Evolutionary conservation across 2,888 invertebrate species (phyloP), one percentile per base, ranked within the genome.

Genomic region (Tetramorium bicarinatum): DNA sequence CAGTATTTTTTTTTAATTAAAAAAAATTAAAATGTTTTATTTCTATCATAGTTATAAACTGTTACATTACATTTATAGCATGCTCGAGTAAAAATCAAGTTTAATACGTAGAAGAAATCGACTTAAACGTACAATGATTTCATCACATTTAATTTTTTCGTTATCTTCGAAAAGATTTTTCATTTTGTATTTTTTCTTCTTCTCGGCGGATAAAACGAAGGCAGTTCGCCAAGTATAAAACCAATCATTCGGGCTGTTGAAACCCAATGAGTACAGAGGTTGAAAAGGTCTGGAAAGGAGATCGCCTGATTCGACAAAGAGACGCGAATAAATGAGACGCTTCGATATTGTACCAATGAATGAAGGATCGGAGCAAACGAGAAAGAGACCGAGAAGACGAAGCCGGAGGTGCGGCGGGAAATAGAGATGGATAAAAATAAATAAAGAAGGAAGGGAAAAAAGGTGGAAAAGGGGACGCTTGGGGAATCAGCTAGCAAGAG

Each of bases 261-360:
- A 85, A 86, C 38, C 79, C 64, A 74, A 83, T 59, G 64, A 61
- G 75, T 77, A 75, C 34, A 64, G 77, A 64, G 25, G 66, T 64
- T 76, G 77, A 74, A 72, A 72, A 29, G 25, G 52, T 72, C 66
- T 69, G 79, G 84, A 84, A 87, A 88, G 85, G 89, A 88, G 89
- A 92, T 91, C 86, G 89, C 80, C 85, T 88, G 90, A 88, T 87
- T 88, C 90, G 90, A 89, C 86, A 90, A 91, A 88, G 91, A 89
- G 90, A 89, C 85, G 87, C 89, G 92, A 91, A 92, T 89, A 90
- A 90, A 90, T 88, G 90, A 89, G 88, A 83, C 86, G 79, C 84
- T 85, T 86, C 85, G 89, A 87, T 88, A 91, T 87, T 69, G 71
- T 71, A 62, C 25, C 62, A 67, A 67, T 67, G 77, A 61, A 81